These are phyloP conservation scores for Lobophora halterata DNA, from an alignment of 2,888 invertebrate species.

Conservation along the genomic window DNA sequence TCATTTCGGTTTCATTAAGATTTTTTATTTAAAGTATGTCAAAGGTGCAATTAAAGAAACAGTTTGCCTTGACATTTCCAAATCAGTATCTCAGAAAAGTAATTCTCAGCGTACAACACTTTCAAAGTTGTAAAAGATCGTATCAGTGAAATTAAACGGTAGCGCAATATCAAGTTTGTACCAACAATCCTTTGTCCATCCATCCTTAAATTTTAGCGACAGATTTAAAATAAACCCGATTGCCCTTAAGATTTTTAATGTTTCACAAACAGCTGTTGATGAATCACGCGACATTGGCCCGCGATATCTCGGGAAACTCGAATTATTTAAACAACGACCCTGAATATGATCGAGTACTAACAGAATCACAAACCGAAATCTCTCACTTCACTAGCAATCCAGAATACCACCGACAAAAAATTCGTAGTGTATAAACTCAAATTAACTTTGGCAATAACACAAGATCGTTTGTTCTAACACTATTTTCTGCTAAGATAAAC, in stretches of 20 bases:
- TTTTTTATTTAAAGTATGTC: neutral
- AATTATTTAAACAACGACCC: constrained; percentile 55
- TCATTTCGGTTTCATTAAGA: no score
- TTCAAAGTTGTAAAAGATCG: constrained; percentile 7
- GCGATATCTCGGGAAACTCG: constrained; percentile 55
- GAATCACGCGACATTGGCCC: constrained; percentile 74
- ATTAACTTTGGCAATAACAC: constrained; percentile 62
- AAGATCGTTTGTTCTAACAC: constrained; percentile 54
- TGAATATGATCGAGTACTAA: constrained; percentile 61
- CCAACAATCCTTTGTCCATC: constrained; percentile 25
- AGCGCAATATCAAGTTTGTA: constrained; percentile 9
- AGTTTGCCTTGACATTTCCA: constrained; percentile 20
- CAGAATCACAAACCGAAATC: constrained; percentile 42
- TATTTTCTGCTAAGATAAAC: constrained; percentile 66
- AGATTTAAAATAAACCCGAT: constrained; percentile 60
- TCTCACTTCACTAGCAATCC: constrained; percentile 24
- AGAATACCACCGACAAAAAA: constrained; percentile 41
- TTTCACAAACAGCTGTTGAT: constrained; percentile 69
- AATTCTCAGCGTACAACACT: no score
- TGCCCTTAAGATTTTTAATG: constrained; percentile 73
- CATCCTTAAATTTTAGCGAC: constrained; percentile 42
- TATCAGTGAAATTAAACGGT: constrained; percentile 10
- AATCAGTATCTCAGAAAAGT: no score
- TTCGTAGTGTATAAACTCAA: constrained; percentile 50
- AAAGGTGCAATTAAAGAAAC: constrained; percentile 1